Conservation (phyloP, 1,140 invertebrate species). For the Liolophura sinensis region DNA sequence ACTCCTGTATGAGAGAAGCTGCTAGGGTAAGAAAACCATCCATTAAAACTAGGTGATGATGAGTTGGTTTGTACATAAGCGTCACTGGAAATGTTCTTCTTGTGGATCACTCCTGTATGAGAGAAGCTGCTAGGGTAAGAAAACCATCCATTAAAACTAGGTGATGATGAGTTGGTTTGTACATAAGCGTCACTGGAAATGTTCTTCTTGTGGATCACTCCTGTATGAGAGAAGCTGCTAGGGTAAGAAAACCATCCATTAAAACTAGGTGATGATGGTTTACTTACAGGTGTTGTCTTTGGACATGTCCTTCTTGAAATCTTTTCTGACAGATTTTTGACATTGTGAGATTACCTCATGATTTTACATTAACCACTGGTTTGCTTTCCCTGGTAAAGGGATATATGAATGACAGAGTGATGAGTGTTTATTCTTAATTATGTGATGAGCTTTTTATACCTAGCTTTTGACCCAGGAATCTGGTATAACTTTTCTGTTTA, state of each 20-base stretch:
- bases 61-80: background rate
- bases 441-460: no score
- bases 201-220: no score
- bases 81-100: background rate
- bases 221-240: slow-evolving; percentile 49
- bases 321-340: no score
- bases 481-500: slow-evolving; percentile 2
- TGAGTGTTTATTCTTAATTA: no score
- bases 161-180: background rate
- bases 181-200: background rate
- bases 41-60: background rate
- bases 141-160: background rate
- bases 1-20: slow-evolving; percentile 54
- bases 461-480: background rate
- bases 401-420: no score
- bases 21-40: slow-evolving; percentile 33
- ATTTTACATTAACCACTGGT: no score
- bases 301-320: background rate
- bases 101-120: slow-evolving; percentile 56
- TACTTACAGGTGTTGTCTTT: background rate
- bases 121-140: slow-evolving; percentile 47
- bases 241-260: slow-evolving; percentile 36
- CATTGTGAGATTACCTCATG: no score
- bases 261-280: background rate
- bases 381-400: no score